Evolutionary conservation across 1,140 invertebrate genomes (phyloP).

Genomic region (Zaprionus inermis): DNA sequence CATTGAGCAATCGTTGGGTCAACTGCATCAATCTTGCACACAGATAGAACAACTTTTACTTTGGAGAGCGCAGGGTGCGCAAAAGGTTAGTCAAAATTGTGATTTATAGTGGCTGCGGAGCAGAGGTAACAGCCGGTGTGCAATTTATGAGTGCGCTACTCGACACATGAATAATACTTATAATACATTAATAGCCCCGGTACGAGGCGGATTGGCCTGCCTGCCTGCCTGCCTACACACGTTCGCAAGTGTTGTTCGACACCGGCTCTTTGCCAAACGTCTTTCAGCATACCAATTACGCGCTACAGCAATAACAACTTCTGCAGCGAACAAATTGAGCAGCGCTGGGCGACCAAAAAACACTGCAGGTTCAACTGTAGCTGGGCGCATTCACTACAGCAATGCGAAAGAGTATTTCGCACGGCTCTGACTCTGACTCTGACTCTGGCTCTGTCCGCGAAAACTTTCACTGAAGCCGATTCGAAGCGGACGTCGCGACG

Average conservation of each 20-base stretch:
- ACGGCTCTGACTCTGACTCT: not conserved
- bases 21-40: constrained; percentile 32
- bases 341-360: constrained; percentile 50
- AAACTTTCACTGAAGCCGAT: constrained; percentile 77
- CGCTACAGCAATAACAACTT: constrained; percentile 23
- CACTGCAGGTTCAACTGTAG: constrained; percentile 47
- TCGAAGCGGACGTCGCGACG: constrained; percentile 48
- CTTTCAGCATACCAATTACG: constrained; percentile 71
- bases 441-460: constrained; percentile 14
- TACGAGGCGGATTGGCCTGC: constrained; percentile 15
- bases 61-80: not conserved
- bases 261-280: constrained; percentile 50
- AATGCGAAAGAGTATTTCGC: constrained; percentile 30
- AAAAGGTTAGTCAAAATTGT: not conserved
- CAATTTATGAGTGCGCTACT: constrained; percentile 42
- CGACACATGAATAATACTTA: constrained; percentile 27
- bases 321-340: constrained; percentile 55
- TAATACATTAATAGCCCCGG: constrained; percentile 69
- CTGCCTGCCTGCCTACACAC: not conserved
- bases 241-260: constrained; percentile 39
- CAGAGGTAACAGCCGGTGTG: constrained; percentile 33
- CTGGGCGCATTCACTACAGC: not conserved
- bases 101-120: not conserved
- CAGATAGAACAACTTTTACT: constrained; percentile 35
- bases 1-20: constrained; percentile 54